Percentiles rank a stretch among this genome's conserved stretches.
phyloP scores from a whole-genome alignment of 2,888 invertebrate genomes.

The Parascotia fuliginaria region DNA sequence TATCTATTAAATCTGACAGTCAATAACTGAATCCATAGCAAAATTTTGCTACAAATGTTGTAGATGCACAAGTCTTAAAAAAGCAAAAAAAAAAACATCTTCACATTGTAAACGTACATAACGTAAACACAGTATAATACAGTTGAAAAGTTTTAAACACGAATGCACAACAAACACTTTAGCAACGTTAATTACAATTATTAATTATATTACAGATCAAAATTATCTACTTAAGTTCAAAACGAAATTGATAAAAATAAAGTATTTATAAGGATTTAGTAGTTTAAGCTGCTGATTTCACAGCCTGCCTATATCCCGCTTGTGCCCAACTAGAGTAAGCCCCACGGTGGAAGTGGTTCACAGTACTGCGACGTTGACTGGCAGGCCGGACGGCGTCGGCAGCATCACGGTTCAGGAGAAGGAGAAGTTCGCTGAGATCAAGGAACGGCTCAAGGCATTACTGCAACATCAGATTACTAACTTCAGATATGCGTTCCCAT shows the following conservation, averaged over 20 bases:
- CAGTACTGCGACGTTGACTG: slow-evolving; percentile 84
- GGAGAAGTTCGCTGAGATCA: slow-evolving; percentile 98
- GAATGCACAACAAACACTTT: neutral
- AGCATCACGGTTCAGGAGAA: slow-evolving; percentile 99
- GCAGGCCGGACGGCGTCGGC: slow-evolving; percentile 98
- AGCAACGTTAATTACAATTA: neutral
- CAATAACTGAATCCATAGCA: no score
- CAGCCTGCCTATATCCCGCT: slow-evolving; percentile 73
- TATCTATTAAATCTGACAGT: no score
- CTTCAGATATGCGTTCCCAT: slow-evolving; percentile 99
- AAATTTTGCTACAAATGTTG: no score
- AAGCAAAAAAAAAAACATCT: no score
- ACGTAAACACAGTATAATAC: neutral
- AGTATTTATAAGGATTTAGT: slow-evolving; percentile 5
- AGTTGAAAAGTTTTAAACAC: neutral
- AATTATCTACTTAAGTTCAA: neutral
- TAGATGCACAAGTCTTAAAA: no score
- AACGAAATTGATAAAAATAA: neutral
- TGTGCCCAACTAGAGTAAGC: slow-evolving; percentile 83
- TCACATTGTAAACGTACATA: no score
- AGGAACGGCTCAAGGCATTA: slow-evolving; percentile 95
- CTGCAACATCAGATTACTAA: slow-evolving; percentile 99
- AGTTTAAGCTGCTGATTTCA: slow-evolving; percentile 58
- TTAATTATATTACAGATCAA: no score
- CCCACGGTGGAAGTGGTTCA: slow-evolving; percentile 80